phyloP scores from a whole-genome alignment of 2,797 vertebrate species.

The Aselliscus stoliczkanus region DNA sequence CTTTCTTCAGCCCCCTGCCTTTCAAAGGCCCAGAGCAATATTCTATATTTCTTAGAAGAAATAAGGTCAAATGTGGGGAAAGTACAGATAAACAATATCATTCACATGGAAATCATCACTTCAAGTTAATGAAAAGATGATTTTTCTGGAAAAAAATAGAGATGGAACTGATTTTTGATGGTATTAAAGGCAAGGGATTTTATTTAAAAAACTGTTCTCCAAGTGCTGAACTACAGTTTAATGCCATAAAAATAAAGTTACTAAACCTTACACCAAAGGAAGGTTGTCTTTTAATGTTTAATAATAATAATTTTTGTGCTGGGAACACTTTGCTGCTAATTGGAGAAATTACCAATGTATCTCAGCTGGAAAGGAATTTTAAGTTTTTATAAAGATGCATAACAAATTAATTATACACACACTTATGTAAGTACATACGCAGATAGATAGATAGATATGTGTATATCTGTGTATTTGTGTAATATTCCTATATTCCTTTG shows the following conservation, averaged over 20 bases:
- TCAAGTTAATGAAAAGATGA: conserved; percentile 49
- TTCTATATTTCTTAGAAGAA: conserved; percentile 75
- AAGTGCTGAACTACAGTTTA: conserved; percentile 18
- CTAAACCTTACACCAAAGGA: neutral
- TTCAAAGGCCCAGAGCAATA: conserved; percentile 71
- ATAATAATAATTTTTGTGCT: neutral
- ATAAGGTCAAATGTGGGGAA: conserved; percentile 58
- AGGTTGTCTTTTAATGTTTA: conserved; percentile 19
- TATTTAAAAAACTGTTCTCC: conserved; percentile 20
- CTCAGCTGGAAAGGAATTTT: neutral
- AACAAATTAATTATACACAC: neutral
- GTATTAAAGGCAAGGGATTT: conserved; percentile 38
- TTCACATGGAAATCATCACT: conserved; percentile 67
- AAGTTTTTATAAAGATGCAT: neutral
- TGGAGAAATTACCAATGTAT: neutral
- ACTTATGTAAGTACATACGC: neutral
- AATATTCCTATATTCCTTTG: neutral
- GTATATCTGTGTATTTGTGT: neutral
- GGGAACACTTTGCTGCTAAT: neutral
- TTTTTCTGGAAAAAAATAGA: neutral
- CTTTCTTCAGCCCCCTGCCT: conserved; percentile 56
- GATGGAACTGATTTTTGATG: conserved; percentile 54
- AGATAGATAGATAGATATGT: neutral
- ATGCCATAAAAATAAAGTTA: conserved; percentile 26
- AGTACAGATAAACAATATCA: conserved; percentile 65